Base-by-base conservation (phyloP, 2,888 invertebrate genomes). In the Hylaea fasciaria region DNA sequence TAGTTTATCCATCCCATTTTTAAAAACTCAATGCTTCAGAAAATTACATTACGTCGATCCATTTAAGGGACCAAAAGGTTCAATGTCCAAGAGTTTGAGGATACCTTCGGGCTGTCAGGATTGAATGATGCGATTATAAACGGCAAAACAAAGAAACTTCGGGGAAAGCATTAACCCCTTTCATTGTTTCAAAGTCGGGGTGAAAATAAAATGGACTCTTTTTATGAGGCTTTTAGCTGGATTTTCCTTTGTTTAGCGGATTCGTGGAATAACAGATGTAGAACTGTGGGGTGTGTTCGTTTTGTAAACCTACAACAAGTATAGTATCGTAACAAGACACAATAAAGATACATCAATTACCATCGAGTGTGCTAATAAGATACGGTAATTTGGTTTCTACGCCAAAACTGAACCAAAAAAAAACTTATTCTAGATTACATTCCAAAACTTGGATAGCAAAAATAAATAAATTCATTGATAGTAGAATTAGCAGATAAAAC, bases 71-170 rank as follows among this genome's bases (percentile, higher is more conserved):
- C 22, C 43, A 57, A 49, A 55, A 49, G 59, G 65, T 62, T 62
- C 55, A 63, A 65, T 61, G 61, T 59, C 56, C 49, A 4, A 50
- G 32, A 50, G 32, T 47, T 52, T 41, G 44, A 13, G 16, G 16
- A 62, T 53, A 50, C 61, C 61, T 50, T 44, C 41, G 49, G 58
- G 51, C 56, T 60, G 45, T 45, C 56, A 45, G 48, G 59, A 57
- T 66, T 65, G 62, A 66, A 50, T 53, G 63, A 65, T 57, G 59
- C 40, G 52, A 59, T 62, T 52, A 68, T 57, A 59, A 55, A 41
- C 61, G 54, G 48, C 17, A 17, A 68, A 66, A 69, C 63, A 60
- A 63, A 54, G 41, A 64, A 66, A 56, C 58, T 65, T 63, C n/a
- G 44, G 43, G 13, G 28, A 62, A 64, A 58, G 41, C 52, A 47